Percentiles rank a stretch among this genome's conserved stretches.
Evolutionary conservation across 2,888 invertebrate species (phyloP).

Genomic region (Lasioglossum pauxillum): DNA sequence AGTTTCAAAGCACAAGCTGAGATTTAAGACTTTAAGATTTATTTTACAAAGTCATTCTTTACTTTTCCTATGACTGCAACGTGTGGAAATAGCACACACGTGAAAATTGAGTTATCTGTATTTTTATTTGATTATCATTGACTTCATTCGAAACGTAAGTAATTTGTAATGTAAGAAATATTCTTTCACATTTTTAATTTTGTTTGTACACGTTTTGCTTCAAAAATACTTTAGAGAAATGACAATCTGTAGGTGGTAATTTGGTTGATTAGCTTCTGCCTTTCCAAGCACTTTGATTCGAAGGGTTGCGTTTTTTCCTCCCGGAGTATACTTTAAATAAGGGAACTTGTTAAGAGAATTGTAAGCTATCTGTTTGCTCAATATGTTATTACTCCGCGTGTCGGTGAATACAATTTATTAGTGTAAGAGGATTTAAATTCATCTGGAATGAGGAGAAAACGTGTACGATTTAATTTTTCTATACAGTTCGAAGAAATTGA

Average conservation of each 20-base stretch:
- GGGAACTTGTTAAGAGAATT: background rate
- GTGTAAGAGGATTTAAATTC: slow-evolving; percentile 7
- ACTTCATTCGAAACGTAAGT: background rate
- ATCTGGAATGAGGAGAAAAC: background rate
- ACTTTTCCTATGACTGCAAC: background rate
- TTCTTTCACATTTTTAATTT: background rate
- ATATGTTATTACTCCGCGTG: slow-evolving; percentile 8
- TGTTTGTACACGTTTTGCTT: background rate
- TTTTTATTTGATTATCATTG: no score
- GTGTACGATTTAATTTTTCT: slow-evolving; percentile 27
- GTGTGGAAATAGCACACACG: background rate
- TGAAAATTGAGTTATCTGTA: background rate
- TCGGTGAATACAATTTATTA: slow-evolving; percentile 17
- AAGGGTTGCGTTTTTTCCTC: background rate
- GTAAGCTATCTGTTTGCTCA: background rate
- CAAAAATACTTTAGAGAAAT: background rate
- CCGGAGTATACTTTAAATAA: background rate
- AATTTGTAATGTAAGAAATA: background rate
- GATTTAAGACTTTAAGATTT: background rate
- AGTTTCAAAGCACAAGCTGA: background rate
- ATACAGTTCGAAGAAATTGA: slow-evolving; percentile 10
- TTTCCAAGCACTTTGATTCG: background rate
- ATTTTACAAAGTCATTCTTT: background rate
- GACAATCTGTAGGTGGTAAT: background rate
- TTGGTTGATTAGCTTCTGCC: background rate